Conservation (phyloP, 2,113 vertebrate species). For the Chascanopsetta lugubris region DNA sequence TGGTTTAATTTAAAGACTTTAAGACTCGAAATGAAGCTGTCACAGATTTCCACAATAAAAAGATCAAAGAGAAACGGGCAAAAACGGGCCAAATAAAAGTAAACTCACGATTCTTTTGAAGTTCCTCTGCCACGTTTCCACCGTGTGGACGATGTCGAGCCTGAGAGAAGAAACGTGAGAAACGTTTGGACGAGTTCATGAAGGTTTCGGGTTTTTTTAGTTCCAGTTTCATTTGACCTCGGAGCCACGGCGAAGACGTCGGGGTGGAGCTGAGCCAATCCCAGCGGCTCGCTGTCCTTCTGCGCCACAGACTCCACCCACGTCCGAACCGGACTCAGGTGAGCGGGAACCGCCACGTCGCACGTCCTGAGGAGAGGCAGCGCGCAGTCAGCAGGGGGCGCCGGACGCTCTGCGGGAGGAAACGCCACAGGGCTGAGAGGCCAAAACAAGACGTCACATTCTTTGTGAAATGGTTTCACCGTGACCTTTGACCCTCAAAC, state of each 20-base stretch:
- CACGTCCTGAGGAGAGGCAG: constrained; percentile 83
- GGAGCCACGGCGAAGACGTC: constrained; percentile 87
- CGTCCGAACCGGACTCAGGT: constrained; percentile 76
- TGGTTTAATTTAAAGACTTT: no score
- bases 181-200: no score
- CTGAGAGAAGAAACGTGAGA: constrained; percentile 74
- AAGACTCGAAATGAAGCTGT: no score
- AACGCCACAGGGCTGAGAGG: neutral
- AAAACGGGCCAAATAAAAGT: neutral
- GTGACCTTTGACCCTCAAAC: neutral
- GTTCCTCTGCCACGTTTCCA: constrained; percentile 88
- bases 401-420: constrained; percentile 57
- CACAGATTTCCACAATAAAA: no score
- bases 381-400: constrained; percentile 52
- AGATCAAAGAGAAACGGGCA: no score
- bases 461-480: neutral
- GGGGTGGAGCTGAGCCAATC: constrained; percentile 87
- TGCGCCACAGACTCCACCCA: constrained; percentile 86
- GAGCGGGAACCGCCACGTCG: constrained; percentile 68
- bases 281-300: constrained; percentile 75
- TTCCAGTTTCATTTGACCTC: constrained; percentile 81
- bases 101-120: constrained; percentile 89
- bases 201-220: no score
- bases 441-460: neutral
- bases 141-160: constrained; percentile 86